Conservation (phyloP, 1,140 invertebrate genomes). For the Drosophila watanabei region DNA sequence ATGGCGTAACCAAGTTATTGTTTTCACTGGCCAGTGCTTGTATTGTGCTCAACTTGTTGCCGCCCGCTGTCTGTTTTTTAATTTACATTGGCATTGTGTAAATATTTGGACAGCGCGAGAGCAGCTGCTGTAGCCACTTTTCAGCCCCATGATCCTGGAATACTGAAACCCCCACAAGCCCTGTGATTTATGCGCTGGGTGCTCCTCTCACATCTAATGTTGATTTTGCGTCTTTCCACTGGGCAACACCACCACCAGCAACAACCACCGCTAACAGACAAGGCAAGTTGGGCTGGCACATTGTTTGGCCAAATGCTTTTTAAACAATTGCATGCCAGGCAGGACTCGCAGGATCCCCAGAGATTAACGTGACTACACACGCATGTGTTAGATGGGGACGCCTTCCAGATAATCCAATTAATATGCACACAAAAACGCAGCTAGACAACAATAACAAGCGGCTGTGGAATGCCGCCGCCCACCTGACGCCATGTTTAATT, state of each 20-base stretch:
- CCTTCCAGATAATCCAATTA: constrained; percentile 80
- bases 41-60: constrained; percentile 80
- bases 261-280: background rate
- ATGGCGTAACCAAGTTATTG: constrained; percentile 29
- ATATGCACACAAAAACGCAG: constrained; percentile 80
- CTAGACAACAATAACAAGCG: constrained; percentile 52
- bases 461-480: constrained; percentile 6
- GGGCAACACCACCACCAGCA: constrained; percentile 31
- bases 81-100: constrained; percentile 83
- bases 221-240: constrained; percentile 76
- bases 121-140: constrained; percentile 41
- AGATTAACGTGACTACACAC: constrained; percentile 75
- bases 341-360: constrained; percentile 59
- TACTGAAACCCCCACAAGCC: background rate
- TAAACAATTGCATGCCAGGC: constrained; percentile 78
- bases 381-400: constrained; percentile 24
- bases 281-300: constrained; percentile 19
- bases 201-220: constrained; percentile 61
- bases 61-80: constrained; percentile 79
- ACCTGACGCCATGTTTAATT: constrained; percentile 54
- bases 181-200: constrained; percentile 64
- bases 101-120: constrained; percentile 76
- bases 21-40: constrained; percentile 38
- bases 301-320: constrained; percentile 81
- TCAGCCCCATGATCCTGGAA: constrained; percentile 21